phyloP scores from a whole-genome alignment of 2,113 vertebrate genomes.

The Pipra filicauda region DNA sequence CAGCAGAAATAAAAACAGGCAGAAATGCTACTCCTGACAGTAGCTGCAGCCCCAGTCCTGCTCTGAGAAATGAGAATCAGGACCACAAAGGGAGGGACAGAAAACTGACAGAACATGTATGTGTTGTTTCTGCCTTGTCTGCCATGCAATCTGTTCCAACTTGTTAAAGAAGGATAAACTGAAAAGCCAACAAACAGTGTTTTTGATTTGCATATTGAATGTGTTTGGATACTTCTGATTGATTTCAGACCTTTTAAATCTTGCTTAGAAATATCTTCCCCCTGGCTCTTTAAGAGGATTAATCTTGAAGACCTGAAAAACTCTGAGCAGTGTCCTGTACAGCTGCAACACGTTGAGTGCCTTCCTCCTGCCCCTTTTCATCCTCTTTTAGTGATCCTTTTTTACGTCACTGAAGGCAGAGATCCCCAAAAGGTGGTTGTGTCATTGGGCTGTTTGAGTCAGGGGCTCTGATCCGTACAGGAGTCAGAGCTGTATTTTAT shows the following conservation, averaged over 20 bases:
- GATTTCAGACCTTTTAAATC: background rate
- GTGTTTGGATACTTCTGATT: background rate
- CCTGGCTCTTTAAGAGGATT: background rate
- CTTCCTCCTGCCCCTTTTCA: background rate
- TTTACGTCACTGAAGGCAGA: background rate
- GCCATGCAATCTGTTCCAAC: background rate
- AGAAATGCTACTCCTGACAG: background rate
- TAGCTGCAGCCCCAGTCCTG: background rate
- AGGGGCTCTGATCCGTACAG: background rate
- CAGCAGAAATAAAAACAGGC: background rate
- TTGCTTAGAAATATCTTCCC: background rate
- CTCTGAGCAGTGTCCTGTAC: background rate
- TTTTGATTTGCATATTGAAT: constrained; percentile 3
- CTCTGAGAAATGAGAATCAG: background rate
- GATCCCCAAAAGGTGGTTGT: background rate
- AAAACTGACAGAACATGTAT: background rate
- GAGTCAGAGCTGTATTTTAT: background rate
- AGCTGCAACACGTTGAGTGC: background rate
- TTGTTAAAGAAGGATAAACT: background rate
- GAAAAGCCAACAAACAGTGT: background rate
- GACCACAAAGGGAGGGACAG: background rate
- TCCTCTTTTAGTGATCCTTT: background rate
- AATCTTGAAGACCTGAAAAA: background rate
- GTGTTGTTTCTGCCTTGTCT: background rate
- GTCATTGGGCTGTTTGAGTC: background rate